Conservation (phyloP, 2,797 vertebrate genomes). For the Cephalopachus bancanus region DNA sequence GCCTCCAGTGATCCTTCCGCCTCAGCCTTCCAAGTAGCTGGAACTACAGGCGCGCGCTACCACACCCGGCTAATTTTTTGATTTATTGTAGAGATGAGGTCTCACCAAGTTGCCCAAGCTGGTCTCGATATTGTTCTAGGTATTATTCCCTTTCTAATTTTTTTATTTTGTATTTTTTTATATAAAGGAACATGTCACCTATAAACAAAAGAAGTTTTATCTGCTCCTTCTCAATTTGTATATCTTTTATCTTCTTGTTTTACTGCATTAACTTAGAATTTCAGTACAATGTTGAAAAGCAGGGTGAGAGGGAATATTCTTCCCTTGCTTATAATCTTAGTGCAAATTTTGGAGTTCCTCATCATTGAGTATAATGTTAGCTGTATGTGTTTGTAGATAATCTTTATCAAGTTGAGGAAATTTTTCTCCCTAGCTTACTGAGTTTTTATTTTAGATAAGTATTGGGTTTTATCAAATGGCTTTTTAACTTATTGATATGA, state of each 20-base stretch:
- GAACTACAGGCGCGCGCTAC: too few relatives aligned
- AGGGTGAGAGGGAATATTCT: not conserved
- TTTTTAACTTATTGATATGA: not conserved
- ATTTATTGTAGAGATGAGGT: too few relatives aligned
- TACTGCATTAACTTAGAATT: not conserved
- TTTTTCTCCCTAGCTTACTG: not conserved
- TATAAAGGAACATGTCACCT: not conserved
- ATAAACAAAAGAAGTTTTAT: not conserved
- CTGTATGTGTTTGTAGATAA: not conserved
- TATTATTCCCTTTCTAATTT: too few relatives aligned
- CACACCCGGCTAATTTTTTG: too few relatives aligned
- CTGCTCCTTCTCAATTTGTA: not conserved
- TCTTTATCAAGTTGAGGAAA: not conserved
- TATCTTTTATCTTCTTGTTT: not conserved
- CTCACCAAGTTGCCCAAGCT: too few relatives aligned
- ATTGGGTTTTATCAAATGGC: not conserved
- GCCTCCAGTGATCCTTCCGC: too few relatives aligned
- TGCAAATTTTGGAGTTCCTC: not conserved
- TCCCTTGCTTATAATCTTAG: not conserved
- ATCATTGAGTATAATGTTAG: not conserved
- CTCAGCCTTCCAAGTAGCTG: too few relatives aligned
- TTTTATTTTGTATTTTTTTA: not conserved
- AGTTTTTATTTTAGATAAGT: not conserved
- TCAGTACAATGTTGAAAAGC: not conserved
- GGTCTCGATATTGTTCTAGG: too few relatives aligned